Base-by-base conservation (phyloP, 1,140 invertebrate species). In the Cydia strobilella region DNA sequence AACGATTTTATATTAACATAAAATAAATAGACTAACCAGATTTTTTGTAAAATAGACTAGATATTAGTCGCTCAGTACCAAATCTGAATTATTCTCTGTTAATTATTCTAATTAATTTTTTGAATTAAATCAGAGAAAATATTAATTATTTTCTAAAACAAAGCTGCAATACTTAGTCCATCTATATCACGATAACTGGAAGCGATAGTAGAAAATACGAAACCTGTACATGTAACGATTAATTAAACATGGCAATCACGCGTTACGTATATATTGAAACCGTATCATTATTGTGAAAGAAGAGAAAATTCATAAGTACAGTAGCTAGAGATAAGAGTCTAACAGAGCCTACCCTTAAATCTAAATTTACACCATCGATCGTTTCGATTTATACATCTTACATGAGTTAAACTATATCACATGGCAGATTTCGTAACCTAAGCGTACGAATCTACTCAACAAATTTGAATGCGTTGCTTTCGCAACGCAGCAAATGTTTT, bases 231-330 rank as follows among this genome's bases (percentile, higher is more conserved):
- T 69, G 31, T 39, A 69, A 42, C 27, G 31, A 42, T 69, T 18
- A 35, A 35, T 66, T 35, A n/a, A 66, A 31, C 25, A 39, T 76
- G 25, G 25, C 31, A 59, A 27, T 39, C 59, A 77, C 74, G 42
- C 66, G n/a, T 73, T 76, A 80, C 79, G 81, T 82, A 82, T 79
- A 80, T 75, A 69, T 69, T 69, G 35, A 66, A 79, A 66, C 80
- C 76, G 79, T 74, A 51, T n/a, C 63, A 75, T 72, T 65, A 75
- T 76, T 76, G 76, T 75, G 65, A 42, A 66, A 66, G 74, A 75
- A 73, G 59, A 35, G 74, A 79, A 76, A 76, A 76, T 79, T 76
- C 13, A 42, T 42, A 79, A 62, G 59, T 63, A 75, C 39, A 74
- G 71, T 31, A 54, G 20, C 15, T 15, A 73, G 65, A 79, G 71